Base-by-base conservation (phyloP, 2,797 vertebrate genomes). In the Anguilla marmorata region DNA sequence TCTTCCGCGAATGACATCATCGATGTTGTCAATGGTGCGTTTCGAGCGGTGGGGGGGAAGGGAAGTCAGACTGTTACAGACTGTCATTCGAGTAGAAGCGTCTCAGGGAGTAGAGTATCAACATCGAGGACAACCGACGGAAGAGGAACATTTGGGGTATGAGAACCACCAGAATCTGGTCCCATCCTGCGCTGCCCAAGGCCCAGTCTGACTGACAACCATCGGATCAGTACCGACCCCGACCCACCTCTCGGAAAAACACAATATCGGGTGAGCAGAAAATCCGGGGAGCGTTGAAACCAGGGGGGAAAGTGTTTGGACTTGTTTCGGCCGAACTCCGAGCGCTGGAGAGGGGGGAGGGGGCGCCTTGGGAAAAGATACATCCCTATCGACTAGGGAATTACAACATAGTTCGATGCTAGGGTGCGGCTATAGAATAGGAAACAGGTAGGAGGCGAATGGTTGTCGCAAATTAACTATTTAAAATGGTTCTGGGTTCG, bases 161-260 rank as follows among this genome's bases (percentile, higher is more conserved):
- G 96, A 93, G 95, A 94, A 90, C 92, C 93, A 91, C 91, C 94
- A 94, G 92, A 94, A 96, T 96, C 95, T 94, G 95, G 95, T 93
- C 93, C 93, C 95, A 95, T 96, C 95, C 95, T 95, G 92, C 94
- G 93, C 93, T 95, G 94, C 96, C 96, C 96, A 94, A 94, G 95
- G 94, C 95, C 94, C 95, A 94, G 94, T 94, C 93, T 94, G 93
- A 95, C 94, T 94, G 94, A 93, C 95, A 94, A 92, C 93, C 91
- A 91, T 93, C 91, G 88, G 94, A 95, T 92, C 92, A 94, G 92
- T 93, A 92, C 89, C 93, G 94, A 93, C 90, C 92, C 93, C 91
- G 93, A 94, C 90, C 88, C 90, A 90, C 91, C 94, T 93, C 93
- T 90, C 90, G 87, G 90, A 88, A 91, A 90, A 93, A 93, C 94